Evolutionary conservation across 2,888 invertebrate species (phyloP).

Genomic region (Dysmachus trigonus): DNA sequence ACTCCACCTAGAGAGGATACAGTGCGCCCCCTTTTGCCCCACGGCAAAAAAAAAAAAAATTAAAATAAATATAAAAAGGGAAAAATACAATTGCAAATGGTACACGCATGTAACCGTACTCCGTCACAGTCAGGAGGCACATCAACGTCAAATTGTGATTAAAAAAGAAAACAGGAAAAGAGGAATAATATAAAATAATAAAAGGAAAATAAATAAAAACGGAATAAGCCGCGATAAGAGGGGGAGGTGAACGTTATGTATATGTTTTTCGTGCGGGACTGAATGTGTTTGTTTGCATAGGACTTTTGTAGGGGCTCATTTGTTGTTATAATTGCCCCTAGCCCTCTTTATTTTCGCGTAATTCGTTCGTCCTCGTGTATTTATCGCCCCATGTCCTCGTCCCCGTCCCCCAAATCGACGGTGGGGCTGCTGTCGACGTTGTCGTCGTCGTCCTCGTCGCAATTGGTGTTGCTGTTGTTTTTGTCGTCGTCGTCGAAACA

Average conservation of each 20-base stretch:
- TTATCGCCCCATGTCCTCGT: neutral
- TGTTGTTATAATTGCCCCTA: constrained; percentile 13
- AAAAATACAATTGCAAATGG: neutral
- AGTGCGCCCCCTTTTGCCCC: neutral
- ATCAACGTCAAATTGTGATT: constrained; percentile 33
- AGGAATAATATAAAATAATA: neutral
- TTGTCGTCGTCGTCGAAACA: neutral
- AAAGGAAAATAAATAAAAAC: neutral
- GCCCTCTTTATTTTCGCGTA: constrained; percentile 2
- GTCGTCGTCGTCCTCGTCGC: neutral
- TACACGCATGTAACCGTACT: constrained; percentile 10
- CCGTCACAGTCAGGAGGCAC: neutral
- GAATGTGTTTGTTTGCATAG: constrained; percentile 6
- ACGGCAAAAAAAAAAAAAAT: neutral
- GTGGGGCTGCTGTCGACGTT: neutral
- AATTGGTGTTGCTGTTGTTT: neutral
- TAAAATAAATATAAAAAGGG: neutral
- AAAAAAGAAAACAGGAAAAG: neutral
- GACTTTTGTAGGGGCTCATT: neutral
- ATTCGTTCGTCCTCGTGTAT: neutral
- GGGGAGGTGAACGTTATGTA: neutral
- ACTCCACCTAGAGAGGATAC: neutral
- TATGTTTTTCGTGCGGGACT: neutral
- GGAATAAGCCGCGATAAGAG: neutral
- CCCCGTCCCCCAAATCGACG: neutral